Evolutionary conservation across 2,888 invertebrate genomes (phyloP).

Genomic region (Furcula furcula): DNA sequence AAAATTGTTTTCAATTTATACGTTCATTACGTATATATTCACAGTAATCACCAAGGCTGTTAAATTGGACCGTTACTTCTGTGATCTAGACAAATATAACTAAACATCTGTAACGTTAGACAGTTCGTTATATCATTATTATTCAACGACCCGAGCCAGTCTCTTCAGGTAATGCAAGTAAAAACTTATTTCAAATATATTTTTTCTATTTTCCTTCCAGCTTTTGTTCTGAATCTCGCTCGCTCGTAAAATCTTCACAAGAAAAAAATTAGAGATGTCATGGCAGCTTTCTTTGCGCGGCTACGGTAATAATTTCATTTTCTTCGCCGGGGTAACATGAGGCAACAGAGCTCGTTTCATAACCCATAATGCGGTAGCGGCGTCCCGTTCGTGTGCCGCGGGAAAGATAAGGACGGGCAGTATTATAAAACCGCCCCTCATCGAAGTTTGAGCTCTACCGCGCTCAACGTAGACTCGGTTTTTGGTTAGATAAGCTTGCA

Average conservation of each 20-base stretch:
- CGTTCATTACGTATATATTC: neutral
- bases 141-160: neutral
- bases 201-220: slow-evolving; percentile 18
- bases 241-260: slow-evolving; percentile 32
- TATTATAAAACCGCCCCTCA: slow-evolving; percentile 48
- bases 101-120: too few species aligned
- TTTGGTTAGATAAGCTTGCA: slow-evolving; percentile 41
- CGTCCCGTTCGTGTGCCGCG: slow-evolving; percentile 40
- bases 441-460: slow-evolving; percentile 59
- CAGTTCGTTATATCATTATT: neutral
- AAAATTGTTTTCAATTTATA: neutral
- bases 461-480: slow-evolving; percentile 44
- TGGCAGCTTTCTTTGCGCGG: slow-evolving; percentile 68
- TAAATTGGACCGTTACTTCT: too few species aligned
- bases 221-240: slow-evolving; percentile 31
- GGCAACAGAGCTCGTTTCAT: slow-evolving; percentile 74
- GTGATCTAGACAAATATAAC: too few species aligned
- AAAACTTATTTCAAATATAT: slow-evolving; percentile 15
- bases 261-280: slow-evolving; percentile 50
- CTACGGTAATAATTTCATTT: slow-evolving; percentile 74
- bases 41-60: neutral
- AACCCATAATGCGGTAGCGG: slow-evolving; percentile 68
- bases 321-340: slow-evolving; percentile 66
- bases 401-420: slow-evolving; percentile 40
- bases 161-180: neutral